Conservation (phyloP, 2,888 invertebrate genomes). For the Harpalus rufipes region DNA sequence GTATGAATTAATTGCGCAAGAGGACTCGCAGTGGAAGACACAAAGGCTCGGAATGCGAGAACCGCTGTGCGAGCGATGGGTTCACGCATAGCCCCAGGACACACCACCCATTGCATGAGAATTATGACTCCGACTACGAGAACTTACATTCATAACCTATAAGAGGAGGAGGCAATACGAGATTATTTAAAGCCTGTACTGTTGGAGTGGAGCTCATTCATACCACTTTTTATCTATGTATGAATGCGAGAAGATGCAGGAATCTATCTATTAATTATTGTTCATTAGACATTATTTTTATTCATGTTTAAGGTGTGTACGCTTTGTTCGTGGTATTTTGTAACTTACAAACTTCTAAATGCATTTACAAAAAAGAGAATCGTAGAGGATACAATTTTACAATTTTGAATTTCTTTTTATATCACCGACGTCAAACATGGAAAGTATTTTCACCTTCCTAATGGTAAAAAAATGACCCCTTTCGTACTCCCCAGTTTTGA, state of each 20-base stretch:
- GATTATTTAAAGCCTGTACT: neutral
- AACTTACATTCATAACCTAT: constrained; percentile 43
- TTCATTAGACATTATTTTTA: neutral
- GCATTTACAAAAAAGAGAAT: no score
- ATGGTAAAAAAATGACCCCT: no score
- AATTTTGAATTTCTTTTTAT: no score
- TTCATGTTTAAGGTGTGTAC: neutral
- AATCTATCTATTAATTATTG: neutral
- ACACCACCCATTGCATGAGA: constrained; percentile 41
- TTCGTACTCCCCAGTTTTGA: no score
- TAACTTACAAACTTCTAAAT: no score
- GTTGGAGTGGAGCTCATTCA: neutral
- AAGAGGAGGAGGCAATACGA: neutral
- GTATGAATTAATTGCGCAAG: constrained; percentile 49
- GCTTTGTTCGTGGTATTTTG: no score
- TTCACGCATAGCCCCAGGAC: constrained; percentile 27
- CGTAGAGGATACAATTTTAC: no score
- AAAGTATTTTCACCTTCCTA: no score
- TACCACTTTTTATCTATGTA: neutral
- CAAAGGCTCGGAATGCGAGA: constrained; percentile 39
- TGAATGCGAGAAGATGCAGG: neutral
- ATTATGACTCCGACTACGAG: constrained; percentile 27
- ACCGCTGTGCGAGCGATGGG: constrained; percentile 45
- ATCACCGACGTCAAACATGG: no score
- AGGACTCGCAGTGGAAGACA: constrained; percentile 29